phyloP scores from a whole-genome alignment of 53 echinoderm and acorn worm genomes.

The Antedon mediterranea region DNA sequence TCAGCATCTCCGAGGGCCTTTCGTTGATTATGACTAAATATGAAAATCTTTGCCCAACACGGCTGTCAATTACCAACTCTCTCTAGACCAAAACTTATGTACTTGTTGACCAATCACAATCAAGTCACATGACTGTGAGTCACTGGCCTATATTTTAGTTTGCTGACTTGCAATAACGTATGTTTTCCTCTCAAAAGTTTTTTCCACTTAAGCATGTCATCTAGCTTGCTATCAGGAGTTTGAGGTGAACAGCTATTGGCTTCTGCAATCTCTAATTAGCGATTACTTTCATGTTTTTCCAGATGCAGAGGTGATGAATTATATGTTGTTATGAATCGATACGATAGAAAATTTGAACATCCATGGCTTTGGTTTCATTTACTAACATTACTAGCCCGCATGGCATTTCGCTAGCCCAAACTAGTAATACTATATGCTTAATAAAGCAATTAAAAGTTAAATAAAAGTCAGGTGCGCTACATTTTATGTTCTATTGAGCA shows the following conservation, averaged over 20 bases:
- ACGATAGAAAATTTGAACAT: no score
- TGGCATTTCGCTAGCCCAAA: no score
- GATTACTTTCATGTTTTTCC: not conserved
- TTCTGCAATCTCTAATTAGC: not conserved
- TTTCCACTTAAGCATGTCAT: not conserved
- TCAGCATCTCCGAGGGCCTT: not conserved
- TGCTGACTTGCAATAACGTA: not conserved
- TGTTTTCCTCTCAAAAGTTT: not conserved
- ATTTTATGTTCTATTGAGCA: no score
- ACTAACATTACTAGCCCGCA: no score
- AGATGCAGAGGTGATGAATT: not conserved
- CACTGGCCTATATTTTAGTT: not conserved
- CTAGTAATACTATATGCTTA: no score
- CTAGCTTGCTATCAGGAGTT: not conserved
- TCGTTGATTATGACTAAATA: not conserved
- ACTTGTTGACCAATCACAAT: not conserved
- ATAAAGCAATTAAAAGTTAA: no score
- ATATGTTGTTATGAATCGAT: not conserved
- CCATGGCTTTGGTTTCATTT: no score
- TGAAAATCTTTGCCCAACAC: not conserved
- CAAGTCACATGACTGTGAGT: not conserved
- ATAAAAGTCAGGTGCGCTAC: no score
- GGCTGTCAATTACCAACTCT: not conserved
- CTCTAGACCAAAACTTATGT: not conserved
- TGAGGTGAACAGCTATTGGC: not conserved